Evolutionary conservation across 2,888 invertebrate genomes (phyloP), one percentile per base, ranked within the genome.

Genomic region (Cacoxenus indagator): DNA sequence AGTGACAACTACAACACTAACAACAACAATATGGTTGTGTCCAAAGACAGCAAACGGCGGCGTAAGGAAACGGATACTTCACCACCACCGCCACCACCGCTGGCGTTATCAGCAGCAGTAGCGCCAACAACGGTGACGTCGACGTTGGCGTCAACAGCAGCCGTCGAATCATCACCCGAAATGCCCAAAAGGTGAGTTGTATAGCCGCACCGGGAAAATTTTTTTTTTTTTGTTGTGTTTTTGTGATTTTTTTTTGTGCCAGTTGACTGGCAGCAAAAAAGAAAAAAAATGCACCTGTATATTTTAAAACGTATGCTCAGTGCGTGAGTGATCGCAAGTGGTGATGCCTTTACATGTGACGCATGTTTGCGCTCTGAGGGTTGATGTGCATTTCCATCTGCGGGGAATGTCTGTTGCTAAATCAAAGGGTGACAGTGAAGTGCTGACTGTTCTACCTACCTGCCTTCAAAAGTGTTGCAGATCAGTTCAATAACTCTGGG

Each of bases 11-110:
- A 4, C 48, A 57, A 4, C 29, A 57, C 14, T 17, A 48, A 17
- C 17, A 1, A 17, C 14, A 48, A 17, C 19, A 48, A 48, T 48
- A 88, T 88, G 88, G 88, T 88, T 82, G 88, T 88, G 74, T 88
- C 88, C 67, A 87, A 87, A 86, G 87, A 87, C 78, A 85, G 84
- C 80, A 88, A 88, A 84, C 87, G 85, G 75, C 87, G 86, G 72
- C 81, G 87, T 73, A 87, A 87, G 82, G 87, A 88, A 75, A 76
- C 83, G 11, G 80, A 81, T 71, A 84, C 80, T 54, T 80, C 78
- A 64, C 81, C 80, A 69, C 83, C 87, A 71, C 83, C 85, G 72
- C 78, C 85, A 71, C 70, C 84, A 6, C 19, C n/a, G 46, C 69
- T 76, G 61, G 70, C 75, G 65, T 67, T 76, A 59, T 59, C 76